These are phyloP conservation scores for Mionectes olivaceus DNA, from an alignment of 2,797 vertebrate genomes.

Conservation along the genomic window DNA sequence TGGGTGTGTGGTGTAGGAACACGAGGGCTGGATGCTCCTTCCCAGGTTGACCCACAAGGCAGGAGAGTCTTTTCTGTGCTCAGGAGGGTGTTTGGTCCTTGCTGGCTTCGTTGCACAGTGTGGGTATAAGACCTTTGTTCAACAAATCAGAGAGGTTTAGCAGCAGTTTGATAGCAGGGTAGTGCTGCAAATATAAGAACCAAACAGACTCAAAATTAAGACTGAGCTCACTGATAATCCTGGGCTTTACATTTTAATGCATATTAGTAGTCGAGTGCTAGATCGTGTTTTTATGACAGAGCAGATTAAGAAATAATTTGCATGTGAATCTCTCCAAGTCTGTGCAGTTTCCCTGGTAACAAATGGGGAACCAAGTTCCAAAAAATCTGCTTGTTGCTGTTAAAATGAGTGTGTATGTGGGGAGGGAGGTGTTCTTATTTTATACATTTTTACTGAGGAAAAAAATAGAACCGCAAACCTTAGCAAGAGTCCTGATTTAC, in stretches of 20 bases:
- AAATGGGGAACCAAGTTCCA: constrained; percentile 2
- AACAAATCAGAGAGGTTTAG: background rate
- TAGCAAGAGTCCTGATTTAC: background rate
- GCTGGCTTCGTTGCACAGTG: background rate
- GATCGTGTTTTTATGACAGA: constrained; percentile 37
- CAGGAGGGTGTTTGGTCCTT: background rate
- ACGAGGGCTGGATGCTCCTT: rapidly evolving
- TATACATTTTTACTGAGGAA: background rate
- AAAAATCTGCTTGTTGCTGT: background rate
- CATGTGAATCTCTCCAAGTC: constrained; percentile 25
- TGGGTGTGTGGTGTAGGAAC: background rate
- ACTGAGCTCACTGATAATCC: constrained; percentile 8
- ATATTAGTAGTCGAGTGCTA: background rate
- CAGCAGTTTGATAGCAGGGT: background rate
- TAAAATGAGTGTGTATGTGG: background rate
- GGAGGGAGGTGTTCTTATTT: background rate
- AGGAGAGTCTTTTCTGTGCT: background rate
- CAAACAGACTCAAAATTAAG: background rate
- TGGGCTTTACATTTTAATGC: constrained; percentile 53
- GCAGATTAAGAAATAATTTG: constrained; percentile 54
- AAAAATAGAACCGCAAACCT: background rate
- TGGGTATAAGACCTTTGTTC: background rate
- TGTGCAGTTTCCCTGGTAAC: constrained; percentile 57
- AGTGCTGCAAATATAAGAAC: background rate
- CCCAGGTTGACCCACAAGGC: background rate